Base-by-base conservation (phyloP, 2,888 invertebrate species). In the Seladonia tumulorum region DNA sequence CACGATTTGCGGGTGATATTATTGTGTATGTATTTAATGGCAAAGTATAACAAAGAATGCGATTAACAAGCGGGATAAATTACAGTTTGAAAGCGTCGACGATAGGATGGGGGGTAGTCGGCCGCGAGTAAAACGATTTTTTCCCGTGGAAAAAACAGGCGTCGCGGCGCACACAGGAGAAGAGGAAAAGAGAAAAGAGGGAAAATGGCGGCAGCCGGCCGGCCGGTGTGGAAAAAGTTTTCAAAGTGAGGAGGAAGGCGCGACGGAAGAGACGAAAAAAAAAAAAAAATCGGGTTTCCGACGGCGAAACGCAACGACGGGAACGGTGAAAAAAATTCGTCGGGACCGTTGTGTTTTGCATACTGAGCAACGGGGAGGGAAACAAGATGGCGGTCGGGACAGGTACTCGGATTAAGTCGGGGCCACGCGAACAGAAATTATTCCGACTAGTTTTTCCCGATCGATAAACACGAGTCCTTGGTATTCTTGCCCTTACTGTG, bases 211-310 rank as follows among this genome's bases (percentile, higher is more conserved):
- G 60, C 18, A 4, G 25, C 60, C n/a, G 53, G 53, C n/a, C 29
- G 63, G n/a, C 39, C 47, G 39, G 29, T 8, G 35, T 22, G 60
- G 76, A 45, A 47, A 63, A 78, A 78, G 82, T 84, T 78, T 82
- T 66, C 47, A 68, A 82, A 76, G 57, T 22, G 73, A 75, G n/a
- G 63, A 53, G 57, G 76, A 76, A 83, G 76, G 29, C 45, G 81
- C 42, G 74, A 57, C 45, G 42, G 35, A 35, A 72, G 47, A 47
- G 63, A n/a, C n/a, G 68, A 57, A 49, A 22, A 74, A 82, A 66
- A 83, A 57, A 49, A 22, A 74, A 82, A 66, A 83, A 81, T 83
- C 49, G 45, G 76, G 71, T 81, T 82, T 73, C n/a, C 42, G 35
- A 14, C 66, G 77, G 42, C 29, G 66, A 74, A 77, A 76, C 72